A percentile compares a stretch with the other conserved stretches of the same genome.
These are phyloP conservation scores for Noctua comes DNA, from an alignment of 2,888 invertebrate genomes.

Conservation along the genomic window DNA sequence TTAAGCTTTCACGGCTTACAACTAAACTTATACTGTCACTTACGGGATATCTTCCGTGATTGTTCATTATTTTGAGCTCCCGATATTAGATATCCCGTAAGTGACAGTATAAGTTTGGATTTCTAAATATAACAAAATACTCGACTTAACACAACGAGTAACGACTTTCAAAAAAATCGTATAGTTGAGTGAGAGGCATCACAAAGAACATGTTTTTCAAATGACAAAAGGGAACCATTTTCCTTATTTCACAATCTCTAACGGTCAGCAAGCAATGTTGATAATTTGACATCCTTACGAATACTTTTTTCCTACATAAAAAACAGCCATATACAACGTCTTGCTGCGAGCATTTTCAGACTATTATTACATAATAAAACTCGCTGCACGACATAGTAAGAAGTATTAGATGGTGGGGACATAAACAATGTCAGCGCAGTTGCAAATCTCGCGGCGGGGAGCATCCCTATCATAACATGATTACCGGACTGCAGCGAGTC, in stretches of 20 bases:
- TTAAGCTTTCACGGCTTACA: too few relatives aligned
- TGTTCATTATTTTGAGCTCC: too few relatives aligned
- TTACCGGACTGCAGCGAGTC: constrained; percentile 50
- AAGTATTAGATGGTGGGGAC: constrained; percentile 38
- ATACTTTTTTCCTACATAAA: constrained; percentile 11
- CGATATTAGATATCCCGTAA: too few relatives aligned
- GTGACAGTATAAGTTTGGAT: not conserved
- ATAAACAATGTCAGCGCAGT: constrained; percentile 51
- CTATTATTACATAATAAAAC: constrained; percentile 33
- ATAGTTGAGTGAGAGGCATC: not conserved
- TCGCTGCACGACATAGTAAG: constrained; percentile 7
- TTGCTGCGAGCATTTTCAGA: constrained; percentile 5
- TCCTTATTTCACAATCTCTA: constrained; percentile 13
- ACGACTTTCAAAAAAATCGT: not conserved
- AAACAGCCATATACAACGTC: constrained; percentile 5
- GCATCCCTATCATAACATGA: constrained; percentile 64
- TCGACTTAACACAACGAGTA: not conserved
- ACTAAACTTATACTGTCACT: too few relatives aligned
- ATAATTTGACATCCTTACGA: constrained; percentile 5
- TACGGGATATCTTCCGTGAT: too few relatives aligned
- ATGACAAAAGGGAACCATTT: constrained; percentile 6
- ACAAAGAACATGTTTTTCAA: not conserved
- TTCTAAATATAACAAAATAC: not conserved
- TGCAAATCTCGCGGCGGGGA: constrained; percentile 67
- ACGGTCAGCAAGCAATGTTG: constrained; percentile 17